These are phyloP conservation scores for Mesocricetus auratus DNA, from an alignment of 2,113 vertebrate genomes.

Conservation along the genomic window DNA sequence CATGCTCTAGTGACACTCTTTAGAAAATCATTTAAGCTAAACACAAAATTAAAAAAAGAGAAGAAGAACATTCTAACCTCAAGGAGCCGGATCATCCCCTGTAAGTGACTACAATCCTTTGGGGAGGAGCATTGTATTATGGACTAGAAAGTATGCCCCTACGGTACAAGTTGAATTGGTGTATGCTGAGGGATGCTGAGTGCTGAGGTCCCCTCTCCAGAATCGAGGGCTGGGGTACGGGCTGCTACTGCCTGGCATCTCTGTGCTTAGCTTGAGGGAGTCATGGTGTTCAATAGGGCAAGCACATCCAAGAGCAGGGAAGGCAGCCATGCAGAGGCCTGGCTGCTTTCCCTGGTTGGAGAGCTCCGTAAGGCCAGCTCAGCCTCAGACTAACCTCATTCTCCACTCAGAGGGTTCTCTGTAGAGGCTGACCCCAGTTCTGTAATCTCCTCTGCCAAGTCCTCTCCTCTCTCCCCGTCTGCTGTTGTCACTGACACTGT, in stretches of 20 bases:
- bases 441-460: not conserved
- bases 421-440: not conserved
- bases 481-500: not conserved
- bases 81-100: slow-evolving; percentile 60
- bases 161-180: not conserved
- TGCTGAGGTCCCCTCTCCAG: not conserved
- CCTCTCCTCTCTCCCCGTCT: not conserved
- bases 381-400: not conserved
- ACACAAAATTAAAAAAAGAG: slow-evolving; percentile 68
- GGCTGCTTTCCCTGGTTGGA: not conserved
- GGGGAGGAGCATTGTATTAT: not conserved
- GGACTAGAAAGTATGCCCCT: slow-evolving; percentile 37
- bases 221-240: accelerated
- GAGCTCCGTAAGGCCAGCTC: not conserved
- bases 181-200: too few species aligned
- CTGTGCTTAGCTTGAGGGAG: not conserved
- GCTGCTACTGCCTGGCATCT: not conserved
- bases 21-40: slow-evolving; percentile 78
- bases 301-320: not conserved
- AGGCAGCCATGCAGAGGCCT: not conserved
- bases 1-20: slow-evolving; percentile 77
- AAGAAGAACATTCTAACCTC: slow-evolving; percentile 70
- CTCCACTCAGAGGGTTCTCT: not conserved
- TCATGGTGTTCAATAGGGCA: not conserved
- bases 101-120: slow-evolving; percentile 75